Percentiles rank a stretch among this genome's conserved stretches.
These are phyloP conservation scores for Aphodius sticticus DNA, from an alignment of 2,888 invertebrate species.

Conservation along the genomic window DNA sequence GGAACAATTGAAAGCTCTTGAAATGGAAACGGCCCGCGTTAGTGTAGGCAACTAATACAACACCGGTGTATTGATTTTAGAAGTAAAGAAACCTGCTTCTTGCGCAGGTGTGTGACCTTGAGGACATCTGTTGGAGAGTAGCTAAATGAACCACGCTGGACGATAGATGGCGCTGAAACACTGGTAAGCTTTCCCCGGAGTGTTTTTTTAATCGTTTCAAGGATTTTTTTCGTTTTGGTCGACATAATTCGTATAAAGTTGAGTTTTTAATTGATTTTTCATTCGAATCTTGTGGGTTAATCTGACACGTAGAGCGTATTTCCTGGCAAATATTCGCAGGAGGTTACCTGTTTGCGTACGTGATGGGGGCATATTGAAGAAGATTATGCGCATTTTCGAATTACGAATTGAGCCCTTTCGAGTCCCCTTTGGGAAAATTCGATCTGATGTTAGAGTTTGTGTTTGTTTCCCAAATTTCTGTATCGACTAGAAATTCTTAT, in stretches of 20 bases:
- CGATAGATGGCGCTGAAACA: background rate
- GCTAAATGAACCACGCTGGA: background rate
- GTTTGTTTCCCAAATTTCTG: background rate
- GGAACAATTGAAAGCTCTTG: background rate
- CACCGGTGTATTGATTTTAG: background rate
- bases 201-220: background rate
- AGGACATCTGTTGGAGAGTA: background rate
- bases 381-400: background rate
- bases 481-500: no score
- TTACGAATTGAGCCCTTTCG: background rate
- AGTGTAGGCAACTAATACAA: background rate
- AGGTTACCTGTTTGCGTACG: background rate
- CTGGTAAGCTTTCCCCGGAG: background rate
- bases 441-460: background rate
- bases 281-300: background rate
- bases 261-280: background rate
- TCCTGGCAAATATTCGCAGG: background rate
- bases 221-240: background rate
- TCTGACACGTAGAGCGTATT: background rate
- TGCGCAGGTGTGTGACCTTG: background rate
- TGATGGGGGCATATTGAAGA: background rate
- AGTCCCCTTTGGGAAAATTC: background rate
- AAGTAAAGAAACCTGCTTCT: background rate
- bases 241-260: background rate
- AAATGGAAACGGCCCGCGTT: background rate